phyloP scores from a whole-genome alignment of 2,113 vertebrate genomes.

The Pollachius pollachius region DNA sequence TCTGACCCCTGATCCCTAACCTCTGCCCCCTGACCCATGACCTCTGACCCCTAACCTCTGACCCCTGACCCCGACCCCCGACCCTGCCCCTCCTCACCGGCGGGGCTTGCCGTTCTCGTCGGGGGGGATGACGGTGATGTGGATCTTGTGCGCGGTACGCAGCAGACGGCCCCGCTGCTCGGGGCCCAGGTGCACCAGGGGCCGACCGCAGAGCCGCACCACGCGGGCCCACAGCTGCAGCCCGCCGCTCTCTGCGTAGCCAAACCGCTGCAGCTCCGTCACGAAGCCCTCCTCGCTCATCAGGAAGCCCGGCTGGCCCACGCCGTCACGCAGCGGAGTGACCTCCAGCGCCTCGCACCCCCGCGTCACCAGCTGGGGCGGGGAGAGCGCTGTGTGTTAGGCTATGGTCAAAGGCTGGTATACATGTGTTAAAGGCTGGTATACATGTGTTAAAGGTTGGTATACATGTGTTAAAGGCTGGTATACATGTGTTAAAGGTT shows the following conservation, averaged over 20 bases:
- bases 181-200: constrained; percentile 74
- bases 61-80: neutral
- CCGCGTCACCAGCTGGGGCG: constrained; percentile 80
- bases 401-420: too few species aligned
- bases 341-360: constrained; percentile 87
- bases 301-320: constrained; percentile 85
- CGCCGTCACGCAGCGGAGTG: constrained; percentile 80
- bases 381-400: too few species aligned
- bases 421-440: too few species aligned
- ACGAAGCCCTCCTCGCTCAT: constrained; percentile 86
- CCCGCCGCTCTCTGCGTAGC: constrained; percentile 85
- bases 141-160: constrained; percentile 82
- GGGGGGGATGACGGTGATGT: constrained; percentile 87
- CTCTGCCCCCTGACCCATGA: too few species aligned
- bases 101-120: constrained; percentile 87
- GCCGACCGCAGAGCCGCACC: constrained; percentile 81
- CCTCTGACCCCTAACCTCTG: too few species aligned
- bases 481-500: too few species aligned
- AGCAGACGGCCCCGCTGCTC: constrained; percentile 76
- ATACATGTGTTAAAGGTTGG: too few species aligned
- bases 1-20: too few species aligned
- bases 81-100: constrained; percentile 68
- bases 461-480: too few species aligned
- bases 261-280: constrained; percentile 85
- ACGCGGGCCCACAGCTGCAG: constrained; percentile 83